Evolutionary conservation across 2,797 vertebrate genomes (phyloP), one percentile per base, ranked within the genome.

Genomic region (Danio albolineatus): DNA sequence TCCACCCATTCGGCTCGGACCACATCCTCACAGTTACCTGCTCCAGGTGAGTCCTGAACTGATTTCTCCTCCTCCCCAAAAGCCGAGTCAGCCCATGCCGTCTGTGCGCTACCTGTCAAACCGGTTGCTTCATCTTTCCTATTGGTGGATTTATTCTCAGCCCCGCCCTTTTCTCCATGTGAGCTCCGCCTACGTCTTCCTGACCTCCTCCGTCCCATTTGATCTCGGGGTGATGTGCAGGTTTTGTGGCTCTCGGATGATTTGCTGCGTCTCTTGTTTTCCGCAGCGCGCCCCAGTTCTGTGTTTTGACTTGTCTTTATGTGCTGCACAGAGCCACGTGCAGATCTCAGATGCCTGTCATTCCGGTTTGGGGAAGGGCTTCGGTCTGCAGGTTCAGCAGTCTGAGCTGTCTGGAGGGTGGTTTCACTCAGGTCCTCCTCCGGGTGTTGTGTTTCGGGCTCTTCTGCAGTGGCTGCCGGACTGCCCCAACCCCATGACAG

Each of bases 121-220:
- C 77, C 44, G 67, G 77, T 79, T 72, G 73, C 67, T 65, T 17
- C 41, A 62, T 81, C 69, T 84, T 17, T 80, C 57, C 16, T 82
- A 61, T n/a, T 84, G 80, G 13, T 73, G 5, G 39, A 44, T 86
- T 28, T 28, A 28, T 28, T 78, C 87, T 76, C 89, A 93, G 73
- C 76, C 86, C 12, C 57, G 1, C 84, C 84, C 90, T 66, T 10
- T 6, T 72, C 77, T 44, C 66, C 38, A 2, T 72, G 57, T 72
- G 69, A 79, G 57, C 57, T 16, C 48, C 77, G 69, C 67, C 77
- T 79, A 59, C 80, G 91, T 43, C 46, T 88, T n/a, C 84, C 56
- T 38, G 89, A 21, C 56, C 89, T 92, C 85, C 89, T 93, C 28
- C 92, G 91, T 14, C 90, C 93, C 92, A 93, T 94, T 48, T 36